phyloP scores from a whole-genome alignment of 2,113 vertebrate species.

The Hydropotes inermis region DNA sequence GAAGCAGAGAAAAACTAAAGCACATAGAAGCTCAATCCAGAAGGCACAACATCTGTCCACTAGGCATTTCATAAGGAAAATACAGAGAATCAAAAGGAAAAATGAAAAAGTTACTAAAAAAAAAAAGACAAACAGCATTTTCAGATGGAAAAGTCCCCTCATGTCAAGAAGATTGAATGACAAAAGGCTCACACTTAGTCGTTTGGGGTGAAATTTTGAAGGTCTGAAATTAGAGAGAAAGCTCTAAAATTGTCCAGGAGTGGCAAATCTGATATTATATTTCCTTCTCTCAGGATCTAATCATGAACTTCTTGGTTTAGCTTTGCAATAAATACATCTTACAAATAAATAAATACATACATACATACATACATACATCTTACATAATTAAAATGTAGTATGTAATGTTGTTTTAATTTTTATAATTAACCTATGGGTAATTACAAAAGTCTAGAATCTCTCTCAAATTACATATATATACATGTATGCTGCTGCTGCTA shows the following conservation, averaged over 20 bases:
- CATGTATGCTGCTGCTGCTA: no score
- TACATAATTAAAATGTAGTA: neutral
- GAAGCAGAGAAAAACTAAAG: constrained; percentile 50
- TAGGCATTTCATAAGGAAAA: neutral
- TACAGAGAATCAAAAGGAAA: neutral
- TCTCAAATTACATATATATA: neutral
- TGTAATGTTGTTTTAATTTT: neutral
- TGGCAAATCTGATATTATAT: neutral
- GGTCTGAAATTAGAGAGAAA: neutral
- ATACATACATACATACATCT: neutral
- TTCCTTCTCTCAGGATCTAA: neutral
- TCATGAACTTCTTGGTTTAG: neutral
- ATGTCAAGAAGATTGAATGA: neutral
- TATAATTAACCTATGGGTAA: neutral
- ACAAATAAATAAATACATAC: neutral
- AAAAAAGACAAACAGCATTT: neutral
- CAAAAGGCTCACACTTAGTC: neutral
- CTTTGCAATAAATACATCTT: neutral
- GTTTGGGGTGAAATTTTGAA: neutral
- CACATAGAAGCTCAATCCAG: constrained; percentile 50
- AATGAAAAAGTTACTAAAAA: neutral
- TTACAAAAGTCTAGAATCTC: neutral
- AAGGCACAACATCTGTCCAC: constrained; percentile 26
- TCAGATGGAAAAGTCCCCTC: neutral
- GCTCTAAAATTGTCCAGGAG: neutral